Base-by-base conservation (phyloP, 2,797 vertebrate genomes). In the Botia almorhae region DNA sequence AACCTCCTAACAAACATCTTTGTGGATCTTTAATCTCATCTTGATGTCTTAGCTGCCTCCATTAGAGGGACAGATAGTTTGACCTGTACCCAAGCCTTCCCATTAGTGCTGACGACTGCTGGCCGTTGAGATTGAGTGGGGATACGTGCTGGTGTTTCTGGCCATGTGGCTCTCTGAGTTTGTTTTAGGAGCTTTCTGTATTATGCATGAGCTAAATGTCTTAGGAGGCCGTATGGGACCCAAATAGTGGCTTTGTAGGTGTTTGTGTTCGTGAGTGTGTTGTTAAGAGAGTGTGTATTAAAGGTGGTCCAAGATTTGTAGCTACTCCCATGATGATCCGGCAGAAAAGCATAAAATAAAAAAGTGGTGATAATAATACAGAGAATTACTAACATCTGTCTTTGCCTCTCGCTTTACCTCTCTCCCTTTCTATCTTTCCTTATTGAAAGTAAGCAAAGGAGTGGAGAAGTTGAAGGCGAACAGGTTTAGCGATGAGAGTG, bases 141-240 rank as follows among this genome's bases (percentile, higher is more conserved):
- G 63, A 79, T 78, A 68, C 50, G 51, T 76, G 58, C 74, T 67
- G 26, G 76, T 70, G 83, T 84, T 29, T 50, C 80, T 82, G 84
- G 87, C 86, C 85, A 68, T 43, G 10, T 72, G 88, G 75, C 88
- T 85, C 87, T 33, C 81, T 85, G 87, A 78, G 85, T 84, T 91
- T 88, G 86, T 87, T 90, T 90, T 87, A 78, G 87, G 86, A 84
- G 85, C 74, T 23, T 65, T 81, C 74, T 90, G 85, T 88, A 92
- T 92, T 88, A 91, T 93, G 89, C 82, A 91, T 92, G 85, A 92
- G 85, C 80, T 43, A 46, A 56, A 78, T 63, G 58, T 71, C 50
- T 33, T 64, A 21, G 48, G 79, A 71, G 51, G 75, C 81, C 78
- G 84, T 82, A 73, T 82, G 17, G 85, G 84, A 84, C 86, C 87